phyloP scores from a whole-genome alignment of 2,797 vertebrate genomes.

The Protonibea diacanthus region DNA sequence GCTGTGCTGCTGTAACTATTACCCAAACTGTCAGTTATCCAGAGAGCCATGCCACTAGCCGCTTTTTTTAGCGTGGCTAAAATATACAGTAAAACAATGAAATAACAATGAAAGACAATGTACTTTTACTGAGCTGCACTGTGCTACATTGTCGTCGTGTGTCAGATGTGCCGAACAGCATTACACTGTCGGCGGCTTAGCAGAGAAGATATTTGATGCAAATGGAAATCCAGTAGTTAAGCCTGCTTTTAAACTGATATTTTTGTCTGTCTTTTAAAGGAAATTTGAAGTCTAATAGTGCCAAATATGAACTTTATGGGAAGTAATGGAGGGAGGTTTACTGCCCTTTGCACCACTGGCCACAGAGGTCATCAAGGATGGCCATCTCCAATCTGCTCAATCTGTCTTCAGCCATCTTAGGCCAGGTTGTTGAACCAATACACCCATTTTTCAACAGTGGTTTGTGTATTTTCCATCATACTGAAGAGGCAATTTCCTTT shows the following conservation, averaged over 20 bases:
- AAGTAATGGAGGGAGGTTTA: conserved; percentile 31
- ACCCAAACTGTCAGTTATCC: too few species aligned
- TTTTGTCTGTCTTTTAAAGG: conserved; percentile 30
- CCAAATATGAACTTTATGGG: conserved; percentile 41
- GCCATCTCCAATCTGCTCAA: conserved; percentile 66
- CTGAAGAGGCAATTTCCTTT: conserved; percentile 79
- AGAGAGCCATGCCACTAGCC: too few species aligned
- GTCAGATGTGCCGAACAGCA: neutral
- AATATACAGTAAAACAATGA: neutral
- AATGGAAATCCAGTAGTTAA: conserved; percentile 5
- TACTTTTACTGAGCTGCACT: neutral
- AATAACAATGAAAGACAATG: neutral
- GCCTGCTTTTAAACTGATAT: conserved; percentile 29
- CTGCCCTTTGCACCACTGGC: conserved; percentile 44
- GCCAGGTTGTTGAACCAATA: conserved; percentile 51
- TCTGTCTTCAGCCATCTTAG: conserved; percentile 61
- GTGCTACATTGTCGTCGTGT: neutral
- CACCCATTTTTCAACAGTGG: conserved; percentile 57
- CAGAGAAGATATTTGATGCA: conserved; percentile 13
- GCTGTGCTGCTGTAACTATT: too few species aligned
- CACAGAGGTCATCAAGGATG: conserved; percentile 57
- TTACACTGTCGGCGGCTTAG: neutral
- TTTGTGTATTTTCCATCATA: conserved; percentile 66
- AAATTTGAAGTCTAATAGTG: conserved; percentile 27
- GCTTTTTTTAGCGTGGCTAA: neutral